Base-by-base conservation (phyloP, 2,113 vertebrate genomes). In the Gavia stellata region DNA sequence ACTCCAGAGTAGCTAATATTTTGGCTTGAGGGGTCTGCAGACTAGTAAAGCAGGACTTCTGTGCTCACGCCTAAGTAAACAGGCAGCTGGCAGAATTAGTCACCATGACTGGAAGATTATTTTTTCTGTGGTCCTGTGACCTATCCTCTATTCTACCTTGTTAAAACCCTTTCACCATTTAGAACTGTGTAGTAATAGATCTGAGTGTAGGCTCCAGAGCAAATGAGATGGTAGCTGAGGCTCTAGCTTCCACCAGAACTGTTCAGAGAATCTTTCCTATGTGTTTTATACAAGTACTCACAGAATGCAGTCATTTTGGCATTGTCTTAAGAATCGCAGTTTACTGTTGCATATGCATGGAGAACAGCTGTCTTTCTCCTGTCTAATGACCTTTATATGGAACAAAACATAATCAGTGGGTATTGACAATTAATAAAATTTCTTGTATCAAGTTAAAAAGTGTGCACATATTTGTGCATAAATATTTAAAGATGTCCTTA, bases 371-470 rank as follows among this genome's bases (percentile, higher is more conserved):
- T 47, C 80, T 91, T 81, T 81, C 84, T 87, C 47, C 83, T 81
- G n/a, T 75, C 44, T 87, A 68, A 82, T 79, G 81, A 90, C 66
- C 65, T 94, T 95, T 72, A 52, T 34, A 10, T 44, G 49, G 73
- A 89, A 36, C 52, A 81, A 77, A 90, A 36, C 38, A 68, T 87
- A 66, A 67, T 92, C 86, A 55, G 18, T 68, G 73, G 31, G 40
- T 87, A 75, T 95, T 89, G 95, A 65, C 68, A 89, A 71, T 63
- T 86, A 92, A 49, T 94, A 96, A 73, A 87, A 87, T 81, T 68
- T 79, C 31, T 79, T 79, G 17, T 68, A 65, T 79, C 34, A n/a
- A 36, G n/a, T 94, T 91, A 15, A 74, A 82, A 93, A 88, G 25
- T 18, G 3, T 63, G 21, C 38, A 24, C 9, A 7, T 63, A 80